phyloP scores from a whole-genome alignment of 37 sponge, comb jelly and placozoan genomes.

The Diacarnus erythraeanus region DNA sequence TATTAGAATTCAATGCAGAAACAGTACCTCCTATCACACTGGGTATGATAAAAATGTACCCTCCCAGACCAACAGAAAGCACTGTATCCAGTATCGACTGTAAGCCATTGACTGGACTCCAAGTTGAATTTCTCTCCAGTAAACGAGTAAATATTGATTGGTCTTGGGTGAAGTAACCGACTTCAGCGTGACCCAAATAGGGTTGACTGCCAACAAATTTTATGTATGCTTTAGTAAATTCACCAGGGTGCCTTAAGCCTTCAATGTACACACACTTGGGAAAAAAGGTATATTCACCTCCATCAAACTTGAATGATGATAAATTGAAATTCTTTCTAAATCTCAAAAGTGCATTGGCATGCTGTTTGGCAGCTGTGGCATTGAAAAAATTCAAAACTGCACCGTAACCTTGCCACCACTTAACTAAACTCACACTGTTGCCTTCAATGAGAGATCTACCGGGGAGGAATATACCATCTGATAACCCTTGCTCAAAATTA shows the following conservation, averaged over 20 bases:
- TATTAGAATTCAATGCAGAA: background rate
- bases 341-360: constrained; percentile 14
- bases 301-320: constrained; percentile 72
- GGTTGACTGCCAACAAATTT: constrained; percentile 34
- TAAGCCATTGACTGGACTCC: constrained; percentile 74
- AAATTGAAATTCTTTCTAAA: constrained; percentile 35
- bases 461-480: constrained; percentile 23
- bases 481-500: constrained; percentile 27
- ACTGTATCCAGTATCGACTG: constrained; percentile 71
- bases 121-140: constrained; percentile 47
- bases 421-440: constrained; percentile 51
- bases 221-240: constrained; percentile 45
- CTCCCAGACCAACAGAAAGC: constrained; percentile 73
- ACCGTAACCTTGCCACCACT: constrained; percentile 82
- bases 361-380: constrained; percentile 20
- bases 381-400: constrained; percentile 70
- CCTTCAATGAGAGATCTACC: constrained; percentile 17
- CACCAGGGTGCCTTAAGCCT: constrained; percentile 22
- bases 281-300: constrained; percentile 73
- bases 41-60: constrained; percentile 83
- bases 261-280: constrained; percentile 74
- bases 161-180: constrained; percentile 80
- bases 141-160: constrained; percentile 59
- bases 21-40: constrained; percentile 68
- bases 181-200: constrained; percentile 30